phyloP scores from a whole-genome alignment of 2,888 invertebrate genomes.

The Eilema sororculum region DNA sequence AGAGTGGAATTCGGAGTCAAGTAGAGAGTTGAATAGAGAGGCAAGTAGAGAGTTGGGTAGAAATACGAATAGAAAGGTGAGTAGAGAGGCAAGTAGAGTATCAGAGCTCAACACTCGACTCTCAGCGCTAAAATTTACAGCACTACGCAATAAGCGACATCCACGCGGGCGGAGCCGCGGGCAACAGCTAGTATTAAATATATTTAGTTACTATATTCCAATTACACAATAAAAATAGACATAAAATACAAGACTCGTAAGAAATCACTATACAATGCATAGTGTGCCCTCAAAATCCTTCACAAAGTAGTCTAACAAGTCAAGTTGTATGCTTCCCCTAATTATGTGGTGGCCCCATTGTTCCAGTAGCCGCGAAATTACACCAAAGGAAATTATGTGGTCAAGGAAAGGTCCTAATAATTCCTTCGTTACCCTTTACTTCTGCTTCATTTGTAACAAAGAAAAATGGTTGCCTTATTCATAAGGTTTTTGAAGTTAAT shows the following conservation, averaged over 20 bases:
- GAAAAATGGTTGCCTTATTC: constrained; percentile 10
- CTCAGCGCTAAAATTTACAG: too few relatives aligned
- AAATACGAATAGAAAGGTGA: too few relatives aligned
- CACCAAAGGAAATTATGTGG: constrained; percentile 33
- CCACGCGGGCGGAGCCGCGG: too few relatives aligned
- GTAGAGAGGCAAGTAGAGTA: too few relatives aligned
- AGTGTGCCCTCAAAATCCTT: constrained; percentile 3
- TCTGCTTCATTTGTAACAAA: constrained; percentile 19
- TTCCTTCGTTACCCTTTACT: constrained; percentile 19
- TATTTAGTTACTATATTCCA: neutral
- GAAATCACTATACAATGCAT: neutral
- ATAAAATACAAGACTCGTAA: neutral
- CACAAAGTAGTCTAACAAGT: constrained; percentile 6
- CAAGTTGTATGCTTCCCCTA: constrained; percentile 14
- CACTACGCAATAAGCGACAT: too few relatives aligned
- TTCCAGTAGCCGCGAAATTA: constrained; percentile 31
- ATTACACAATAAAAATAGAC: neutral
- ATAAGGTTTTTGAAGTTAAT: neutral
- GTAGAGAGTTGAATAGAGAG: too few relatives aligned
- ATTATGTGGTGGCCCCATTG: constrained; percentile 29
- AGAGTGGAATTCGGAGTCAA: too few relatives aligned
- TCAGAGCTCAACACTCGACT: too few relatives aligned
- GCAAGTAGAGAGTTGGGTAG: too few relatives aligned
- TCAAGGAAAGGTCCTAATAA: constrained; percentile 34
- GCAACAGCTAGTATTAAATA: too few relatives aligned